Base-by-base conservation (phyloP, 2,888 invertebrate genomes). In the Melipona beecheii region DNA sequence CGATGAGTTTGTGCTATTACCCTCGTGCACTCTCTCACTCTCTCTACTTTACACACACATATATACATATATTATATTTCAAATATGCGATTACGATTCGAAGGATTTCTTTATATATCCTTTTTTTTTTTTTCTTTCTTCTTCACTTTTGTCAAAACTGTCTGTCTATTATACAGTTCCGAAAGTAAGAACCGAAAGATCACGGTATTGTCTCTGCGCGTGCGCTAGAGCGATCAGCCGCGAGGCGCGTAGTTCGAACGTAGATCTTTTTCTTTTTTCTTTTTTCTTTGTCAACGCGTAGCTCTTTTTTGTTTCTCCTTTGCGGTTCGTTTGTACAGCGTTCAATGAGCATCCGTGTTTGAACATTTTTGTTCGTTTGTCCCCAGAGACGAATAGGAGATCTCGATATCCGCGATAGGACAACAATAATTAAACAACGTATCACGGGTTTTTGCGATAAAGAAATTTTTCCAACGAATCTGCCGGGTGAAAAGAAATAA, bases 1-100 rank as follows among this genome's bases (percentile, higher is more conserved):
- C 86, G 84, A 86, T 81, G 86, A 86, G 86, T 86, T 79, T 84
- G 86, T 86, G 86, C 81, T 74, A 78, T 85, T 78, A 82, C 71
- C 80, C 79, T 78, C 86, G 76, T 84, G 85, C 85, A 72, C 72
- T 74, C 58, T 83, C 36, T 82, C 36, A 75, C 24, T 56, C 2
- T 82, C 36, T 81, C n/a, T 56, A 52, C 19, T 71, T 74, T 36
- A 66, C 60, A 56, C 54, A 73, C 19, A 79, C 21, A 27, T 36
- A 54, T 19, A n/a, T 66, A 4, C 52, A 49, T 69, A 27, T 52
- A 52, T 60, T 19, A 24, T 66, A 52, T 76, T 62, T 52, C 17
- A 15, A 43, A 54, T 24, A 52, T 66, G 50, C 69, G 62, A 60
- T 36, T 69, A 43, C 56, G 64, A 80, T 50, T 24, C 65, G 17